Evolutionary conservation across 2,888 invertebrate genomes (phyloP), one percentile per base, ranked within the genome.

Genomic region (Pegoplata infirma): DNA sequence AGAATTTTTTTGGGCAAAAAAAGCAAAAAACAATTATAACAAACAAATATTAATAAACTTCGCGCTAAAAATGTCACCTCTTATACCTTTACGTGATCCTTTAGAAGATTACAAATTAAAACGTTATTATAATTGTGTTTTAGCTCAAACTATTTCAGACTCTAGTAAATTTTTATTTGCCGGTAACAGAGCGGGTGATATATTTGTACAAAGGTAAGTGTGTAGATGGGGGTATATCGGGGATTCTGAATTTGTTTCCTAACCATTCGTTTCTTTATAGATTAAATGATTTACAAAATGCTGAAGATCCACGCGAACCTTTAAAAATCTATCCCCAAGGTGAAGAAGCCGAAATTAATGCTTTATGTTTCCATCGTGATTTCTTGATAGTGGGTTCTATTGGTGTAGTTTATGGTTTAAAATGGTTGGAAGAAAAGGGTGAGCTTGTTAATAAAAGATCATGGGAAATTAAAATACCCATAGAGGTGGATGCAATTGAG

Each of bases 171-270:
- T 93, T 89, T 91, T 97, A 64, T 91, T 94, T 72, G 94, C 94
- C 81, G 96, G 96, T 16, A 96, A 95, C 89, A 94, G 94, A 84
- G 96, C 94, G 87, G 97, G 97, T 5, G 93, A 94, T 86, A 91
- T 97, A 66, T 95, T 95, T 28, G 91, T 96, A 64, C 85, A 87
- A 21, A 85, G 83, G 88, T 88, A 59, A 72, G 82, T n/a, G n/a
- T n/a, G n/a, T n/a, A n/a, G n/a, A n/a, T n/a, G n/a, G n/a, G n/a
- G n/a, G n/a, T n/a, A n/a, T n/a, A n/a, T n/a, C n/a, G n/a, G n/a
- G n/a, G n/a, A 4, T 36, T 17, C 21, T 12, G 3, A n/a, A 19
- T 14, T 17, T 44, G 2, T 55, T 5, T 3, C 12, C 5, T n/a
- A 40, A 40, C 10, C n/a, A n/a, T n/a, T 7, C 12, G n/a, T 61